Conservation (phyloP, 2,113 vertebrate species). For the Acanthisitta chloris region DNA sequence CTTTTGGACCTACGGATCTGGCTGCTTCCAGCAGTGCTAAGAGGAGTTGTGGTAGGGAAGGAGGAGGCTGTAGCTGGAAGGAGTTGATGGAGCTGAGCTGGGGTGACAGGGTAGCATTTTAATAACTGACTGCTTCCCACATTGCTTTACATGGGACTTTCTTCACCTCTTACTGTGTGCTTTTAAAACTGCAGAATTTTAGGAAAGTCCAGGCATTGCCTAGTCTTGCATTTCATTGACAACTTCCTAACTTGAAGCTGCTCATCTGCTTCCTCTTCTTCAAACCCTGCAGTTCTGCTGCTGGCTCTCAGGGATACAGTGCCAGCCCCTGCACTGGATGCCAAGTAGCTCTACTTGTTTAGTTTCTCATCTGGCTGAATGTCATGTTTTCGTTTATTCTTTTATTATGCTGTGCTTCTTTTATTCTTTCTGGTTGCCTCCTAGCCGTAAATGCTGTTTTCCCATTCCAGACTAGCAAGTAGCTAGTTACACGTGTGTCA, state of each 20-base stretch:
- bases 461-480: neutral
- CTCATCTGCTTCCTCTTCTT: neutral
- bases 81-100: neutral
- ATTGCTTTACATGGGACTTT: accelerated
- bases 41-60: neutral
- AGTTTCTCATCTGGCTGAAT: neutral
- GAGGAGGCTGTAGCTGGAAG: neutral
- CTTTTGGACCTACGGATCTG: neutral
- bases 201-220: neutral
- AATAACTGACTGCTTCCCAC: neutral
- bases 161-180: neutral
- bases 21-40: neutral
- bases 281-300: neutral
- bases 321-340: neutral
- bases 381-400: neutral
- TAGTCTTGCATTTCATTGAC: neutral
- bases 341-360: neutral
- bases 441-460: neutral
- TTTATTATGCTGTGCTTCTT: neutral
- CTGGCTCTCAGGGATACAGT: neutral
- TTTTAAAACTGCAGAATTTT: neutral
- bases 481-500: neutral
- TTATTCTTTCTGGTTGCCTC: neutral
- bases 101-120: accelerated
- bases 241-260: neutral